A percentile compares a stretch with the other conserved stretches of the same genome.
These are phyloP conservation scores for Poeciliopsis infans DNA, from an alignment of 2,797 vertebrate genomes.

Conservation along the genomic window DNA sequence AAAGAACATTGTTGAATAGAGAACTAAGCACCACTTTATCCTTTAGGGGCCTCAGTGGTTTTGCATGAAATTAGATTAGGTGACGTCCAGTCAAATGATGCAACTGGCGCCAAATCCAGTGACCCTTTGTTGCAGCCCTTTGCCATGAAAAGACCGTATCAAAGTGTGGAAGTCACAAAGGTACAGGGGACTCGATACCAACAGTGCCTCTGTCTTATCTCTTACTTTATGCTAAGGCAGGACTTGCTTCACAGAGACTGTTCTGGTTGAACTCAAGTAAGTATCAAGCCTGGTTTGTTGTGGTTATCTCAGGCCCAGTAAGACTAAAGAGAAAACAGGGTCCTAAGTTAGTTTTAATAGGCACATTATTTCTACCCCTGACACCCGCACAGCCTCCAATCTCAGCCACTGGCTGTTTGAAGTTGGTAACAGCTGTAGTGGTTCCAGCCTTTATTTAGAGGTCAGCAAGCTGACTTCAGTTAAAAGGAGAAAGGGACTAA, in stretches of 20 bases:
- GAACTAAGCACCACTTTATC: conserved; percentile 27
- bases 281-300: conserved; percentile 56
- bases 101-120: conserved; percentile 57
- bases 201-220: conserved; percentile 58
- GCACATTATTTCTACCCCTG: conserved; percentile 78
- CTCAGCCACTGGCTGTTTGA: conserved; percentile 78
- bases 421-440: conserved; percentile 83
- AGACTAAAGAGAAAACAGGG: conserved; percentile 74
- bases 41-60: conserved; percentile 42
- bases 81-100: conserved; percentile 62
- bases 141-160: conserved; percentile 64
- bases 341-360: conserved; percentile 84
- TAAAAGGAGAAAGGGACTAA: conserved; percentile 78
- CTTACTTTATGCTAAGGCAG: conserved; percentile 35
- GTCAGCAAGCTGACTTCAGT: conserved; percentile 83
- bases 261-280: conserved; percentile 52
- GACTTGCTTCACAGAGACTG: conserved; percentile 30
- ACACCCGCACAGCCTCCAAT: conserved; percentile 69
- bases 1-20: conserved; percentile 27
- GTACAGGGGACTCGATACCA: conserved; percentile 49
- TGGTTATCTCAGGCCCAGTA: conserved; percentile 72
- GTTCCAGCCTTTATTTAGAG: conserved; percentile 86
- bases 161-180: conserved; percentile 50
- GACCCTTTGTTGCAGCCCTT: conserved; percentile 56
- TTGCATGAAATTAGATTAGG: conserved; percentile 45